These are phyloP conservation scores for Morus bassanus DNA, from an alignment of 2,797 vertebrate genomes.

Conservation along the genomic window DNA sequence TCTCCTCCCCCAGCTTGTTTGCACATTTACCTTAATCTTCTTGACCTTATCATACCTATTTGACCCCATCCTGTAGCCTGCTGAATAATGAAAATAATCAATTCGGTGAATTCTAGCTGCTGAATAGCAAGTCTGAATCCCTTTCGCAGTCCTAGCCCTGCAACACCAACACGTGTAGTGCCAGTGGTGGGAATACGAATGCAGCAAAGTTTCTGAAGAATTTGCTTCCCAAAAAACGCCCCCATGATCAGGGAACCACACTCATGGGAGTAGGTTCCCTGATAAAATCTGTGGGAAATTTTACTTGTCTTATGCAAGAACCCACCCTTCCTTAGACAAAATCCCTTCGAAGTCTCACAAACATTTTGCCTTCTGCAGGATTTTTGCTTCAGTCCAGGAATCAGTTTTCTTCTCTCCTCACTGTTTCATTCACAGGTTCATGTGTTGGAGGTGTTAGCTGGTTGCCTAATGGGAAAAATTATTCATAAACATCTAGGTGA, in stretches of 20 bases:
- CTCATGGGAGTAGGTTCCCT: neutral
- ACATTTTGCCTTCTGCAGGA: neutral
- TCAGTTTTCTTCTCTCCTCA: neutral
- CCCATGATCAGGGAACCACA: neutral
- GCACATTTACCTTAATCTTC: neutral
- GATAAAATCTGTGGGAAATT: neutral
- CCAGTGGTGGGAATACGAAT: neutral
- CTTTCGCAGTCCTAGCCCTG: neutral
- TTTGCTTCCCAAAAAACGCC: neutral
- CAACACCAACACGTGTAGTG: fast-evolving
- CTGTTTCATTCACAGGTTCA: neutral
- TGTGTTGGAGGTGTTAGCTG: neutral
- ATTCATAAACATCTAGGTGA: neutral
- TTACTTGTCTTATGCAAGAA: neutral
- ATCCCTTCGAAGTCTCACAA: neutral
- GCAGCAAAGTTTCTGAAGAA: neutral
- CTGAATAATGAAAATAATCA: neutral
- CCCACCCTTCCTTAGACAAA: neutral
- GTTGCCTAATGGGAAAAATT: neutral
- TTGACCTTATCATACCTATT: neutral
- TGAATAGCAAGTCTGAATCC: neutral
- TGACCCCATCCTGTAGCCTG: neutral
- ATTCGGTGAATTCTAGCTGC: neutral
- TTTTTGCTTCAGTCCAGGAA: neutral
- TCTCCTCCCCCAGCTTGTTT: neutral